These are phyloP conservation scores for Amblyornis subalaris DNA, from an alignment of 2,113 vertebrate species.

Conservation along the genomic window DNA sequence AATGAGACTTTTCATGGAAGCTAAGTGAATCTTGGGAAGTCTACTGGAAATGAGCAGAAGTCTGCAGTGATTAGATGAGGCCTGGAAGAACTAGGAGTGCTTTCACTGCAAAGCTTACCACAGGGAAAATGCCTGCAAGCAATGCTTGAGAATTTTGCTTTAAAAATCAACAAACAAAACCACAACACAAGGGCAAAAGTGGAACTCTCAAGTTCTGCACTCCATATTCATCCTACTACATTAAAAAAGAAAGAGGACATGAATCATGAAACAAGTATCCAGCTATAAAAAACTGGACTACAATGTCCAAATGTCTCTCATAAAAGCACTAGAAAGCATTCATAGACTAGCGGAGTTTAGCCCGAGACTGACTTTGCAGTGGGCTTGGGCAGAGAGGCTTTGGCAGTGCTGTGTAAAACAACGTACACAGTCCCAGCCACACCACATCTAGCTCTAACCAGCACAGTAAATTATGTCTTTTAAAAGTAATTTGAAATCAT, in stretches of 20 bases:
- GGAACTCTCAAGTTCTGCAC: conserved; percentile 43
- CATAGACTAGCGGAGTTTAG: neutral
- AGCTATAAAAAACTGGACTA: conserved; percentile 1
- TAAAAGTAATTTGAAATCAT: neutral
- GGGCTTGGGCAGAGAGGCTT: conserved; percentile 3
- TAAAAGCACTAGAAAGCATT: neutral
- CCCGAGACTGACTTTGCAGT: conserved; percentile 34
- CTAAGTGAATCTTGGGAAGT: conserved; percentile 8
- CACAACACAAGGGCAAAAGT: conserved; percentile 18
- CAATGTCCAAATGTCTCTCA: neutral
- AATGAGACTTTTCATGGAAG: neutral
- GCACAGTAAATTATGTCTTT: neutral
- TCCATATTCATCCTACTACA: neutral
- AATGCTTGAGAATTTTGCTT: conserved; percentile 42
- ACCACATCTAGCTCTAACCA: neutral
- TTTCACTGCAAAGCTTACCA: conserved; percentile 45
- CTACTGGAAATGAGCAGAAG: conserved; percentile 43
- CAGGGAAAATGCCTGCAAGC: conserved; percentile 48
- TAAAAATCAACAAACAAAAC: conserved; percentile 21
- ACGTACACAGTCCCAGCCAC: neutral
- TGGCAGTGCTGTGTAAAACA: neutral
- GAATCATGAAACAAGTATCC: neutral
- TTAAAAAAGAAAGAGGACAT: conserved; percentile 8
- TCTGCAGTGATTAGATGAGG: conserved; percentile 49
- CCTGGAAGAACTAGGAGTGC: conserved; percentile 27